Evolutionary conservation across 2,113 vertebrate genomes (phyloP), one percentile per base, ranked within the genome.

Genomic region (Oxyura jamaicensis): DNA sequence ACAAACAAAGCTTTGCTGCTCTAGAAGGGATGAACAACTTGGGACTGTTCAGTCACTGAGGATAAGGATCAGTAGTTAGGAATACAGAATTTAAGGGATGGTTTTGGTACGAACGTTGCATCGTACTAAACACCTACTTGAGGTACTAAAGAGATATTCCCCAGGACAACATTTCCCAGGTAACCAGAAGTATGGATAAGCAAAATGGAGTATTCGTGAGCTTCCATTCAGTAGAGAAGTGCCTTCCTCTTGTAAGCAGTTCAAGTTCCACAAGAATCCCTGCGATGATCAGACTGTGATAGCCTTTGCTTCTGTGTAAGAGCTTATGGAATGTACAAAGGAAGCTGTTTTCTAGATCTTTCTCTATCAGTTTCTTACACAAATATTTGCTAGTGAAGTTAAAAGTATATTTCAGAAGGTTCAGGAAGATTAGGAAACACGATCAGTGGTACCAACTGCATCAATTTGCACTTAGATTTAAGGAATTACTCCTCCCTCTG

Each of bases 321-420:
- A 35, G 39, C 46, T 56, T 79, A 22, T 52, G 0, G 0, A 50
- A 22, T 29, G 11, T 78, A 25, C 11, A 10, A 25, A 23, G 15
- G 25, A 76, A 65, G 20, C 18, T 66, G 8, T 2, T n/a, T 60
- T 84, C n/a, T 15, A 77, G 58, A 35, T 56, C 19, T 56, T 74
- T 56, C 19, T 56, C 69, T 46, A 42, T 79, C 21, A 28, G 15
- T 86, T 79, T 44, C 8, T 85, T 67, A 36, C 29, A 35, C 17
- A 80, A 28, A n/a, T 56, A 6, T 59, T 81, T 74, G 28, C 36
- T 81, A 73, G 41, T 73, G 39, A 67, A 85, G 33, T 66, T 35
- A 36, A 60, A 67, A 66, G 13, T 42, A 15, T 69, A 41, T 75
- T 94, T 83, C 41, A 50, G 28, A 83, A 86, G 9, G 12, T 69